Conservation (phyloP, 2,888 invertebrate genomes). For the Epicampocera succincta region DNA sequence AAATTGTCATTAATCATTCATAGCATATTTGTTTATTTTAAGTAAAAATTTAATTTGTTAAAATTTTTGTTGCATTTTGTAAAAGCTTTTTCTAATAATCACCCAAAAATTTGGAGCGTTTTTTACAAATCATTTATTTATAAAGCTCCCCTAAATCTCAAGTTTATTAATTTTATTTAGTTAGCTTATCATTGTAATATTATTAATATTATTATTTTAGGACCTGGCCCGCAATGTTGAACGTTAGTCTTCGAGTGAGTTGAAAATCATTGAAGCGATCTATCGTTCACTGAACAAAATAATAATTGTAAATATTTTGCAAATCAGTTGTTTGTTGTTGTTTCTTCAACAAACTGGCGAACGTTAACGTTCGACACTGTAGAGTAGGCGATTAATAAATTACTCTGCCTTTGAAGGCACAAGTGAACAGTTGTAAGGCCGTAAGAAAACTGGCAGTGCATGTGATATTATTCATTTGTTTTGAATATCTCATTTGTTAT, state of each 20-base stretch:
- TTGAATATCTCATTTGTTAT: not conserved
- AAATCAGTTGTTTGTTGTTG: too few relatives aligned
- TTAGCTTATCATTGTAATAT: not conserved
- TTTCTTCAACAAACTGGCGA: too few relatives aligned
- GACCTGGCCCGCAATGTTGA: too few relatives aligned
- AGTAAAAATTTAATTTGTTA: slow-evolving; percentile 10
- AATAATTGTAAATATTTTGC: too few relatives aligned
- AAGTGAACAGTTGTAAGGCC: too few relatives aligned
- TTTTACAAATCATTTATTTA: not conserved
- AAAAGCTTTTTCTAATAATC: slow-evolving; percentile 13
- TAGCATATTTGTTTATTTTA: slow-evolving; percentile 44
- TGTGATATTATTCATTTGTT: slow-evolving; percentile 37
- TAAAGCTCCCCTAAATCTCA: not conserved
- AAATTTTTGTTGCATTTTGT: slow-evolving; percentile 38
- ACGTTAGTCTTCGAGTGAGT: too few relatives aligned
- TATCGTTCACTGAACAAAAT: too few relatives aligned
- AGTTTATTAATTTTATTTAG: not conserved
- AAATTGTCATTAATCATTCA: slow-evolving; percentile 17
- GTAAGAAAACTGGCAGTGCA: not conserved
- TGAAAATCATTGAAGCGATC: too few relatives aligned
- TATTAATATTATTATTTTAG: too few relatives aligned
- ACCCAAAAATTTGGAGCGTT: not conserved
- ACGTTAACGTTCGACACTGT: too few relatives aligned
- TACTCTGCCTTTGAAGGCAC: too few relatives aligned
- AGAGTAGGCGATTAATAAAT: too few relatives aligned